Conservation (phyloP, 2,888 invertebrate species). For the Taphrorychus bicolor region DNA sequence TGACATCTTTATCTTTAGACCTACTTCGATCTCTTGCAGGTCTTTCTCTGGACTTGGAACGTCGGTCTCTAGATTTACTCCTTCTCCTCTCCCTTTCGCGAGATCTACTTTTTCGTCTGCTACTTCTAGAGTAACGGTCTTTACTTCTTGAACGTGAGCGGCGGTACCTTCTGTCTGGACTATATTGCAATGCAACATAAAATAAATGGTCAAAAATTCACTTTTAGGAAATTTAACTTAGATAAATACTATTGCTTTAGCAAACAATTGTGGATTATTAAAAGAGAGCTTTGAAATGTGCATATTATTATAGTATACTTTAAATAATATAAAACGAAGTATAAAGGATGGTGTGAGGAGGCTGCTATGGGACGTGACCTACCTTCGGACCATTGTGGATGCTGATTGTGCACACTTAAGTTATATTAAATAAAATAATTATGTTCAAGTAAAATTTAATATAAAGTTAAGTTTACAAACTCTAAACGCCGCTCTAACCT, state of each 20-base stretch:
- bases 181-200: background rate
- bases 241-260: too few relatives aligned
- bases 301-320: too few relatives aligned
- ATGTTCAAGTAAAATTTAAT: background rate
- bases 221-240: too few relatives aligned
- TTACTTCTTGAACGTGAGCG: constrained; percentile 47
- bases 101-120: constrained; percentile 42
- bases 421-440: background rate
- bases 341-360: too few relatives aligned
- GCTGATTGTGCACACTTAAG: background rate
- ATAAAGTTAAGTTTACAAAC: background rate
- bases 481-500: too few relatives aligned
- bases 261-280: too few relatives aligned
- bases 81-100: constrained; percentile 61
- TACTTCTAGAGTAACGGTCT: constrained; percentile 58
- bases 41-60: constrained; percentile 32
- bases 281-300: too few relatives aligned
- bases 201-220: too few relatives aligned
- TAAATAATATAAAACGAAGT: too few relatives aligned
- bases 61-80: constrained; percentile 68
- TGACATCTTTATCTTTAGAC: constrained; percentile 25
- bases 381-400: constrained; percentile 14
- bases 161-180: constrained; percentile 54
- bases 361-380: background rate
- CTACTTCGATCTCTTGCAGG: constrained; percentile 24